These are phyloP conservation scores for Chiroxiphia lanceolata DNA, from an alignment of 2,797 vertebrate species.

Conservation along the genomic window DNA sequence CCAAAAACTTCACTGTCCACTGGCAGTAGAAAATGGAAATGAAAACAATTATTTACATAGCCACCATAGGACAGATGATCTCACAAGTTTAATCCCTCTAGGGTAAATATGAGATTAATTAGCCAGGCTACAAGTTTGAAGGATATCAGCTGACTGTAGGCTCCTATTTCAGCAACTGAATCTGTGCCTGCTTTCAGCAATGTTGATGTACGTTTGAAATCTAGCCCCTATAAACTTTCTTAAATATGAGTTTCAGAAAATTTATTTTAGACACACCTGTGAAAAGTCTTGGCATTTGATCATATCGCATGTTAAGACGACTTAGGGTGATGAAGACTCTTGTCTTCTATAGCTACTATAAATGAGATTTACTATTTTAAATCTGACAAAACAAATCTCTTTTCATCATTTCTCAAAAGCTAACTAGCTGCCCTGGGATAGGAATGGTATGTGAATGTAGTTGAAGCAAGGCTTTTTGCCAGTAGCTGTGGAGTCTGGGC, in stretches of 20 bases:
- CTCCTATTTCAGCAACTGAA: neutral
- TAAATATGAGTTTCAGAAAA: neutral
- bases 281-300: neutral
- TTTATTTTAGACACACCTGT: neutral
- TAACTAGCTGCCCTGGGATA: neutral
- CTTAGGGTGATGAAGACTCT: neutral
- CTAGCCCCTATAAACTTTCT: neutral
- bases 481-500: neutral
- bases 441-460: neutral
- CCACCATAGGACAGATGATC: neutral
- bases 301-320: neutral
- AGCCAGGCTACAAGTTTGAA: neutral
- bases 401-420: neutral
- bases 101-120: neutral
- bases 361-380: neutral
- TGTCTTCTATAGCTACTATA: neutral
- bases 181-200: neutral
- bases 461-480: neutral
- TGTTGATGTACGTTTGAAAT: neutral
- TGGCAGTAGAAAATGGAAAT: neutral
- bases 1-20: neutral
- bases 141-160: neutral
- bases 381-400: neutral
- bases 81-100: neutral
- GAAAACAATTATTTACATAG: neutral